Conservation (phyloP, 2,113 vertebrate species). For the Anoplopoma fimbria region DNA sequence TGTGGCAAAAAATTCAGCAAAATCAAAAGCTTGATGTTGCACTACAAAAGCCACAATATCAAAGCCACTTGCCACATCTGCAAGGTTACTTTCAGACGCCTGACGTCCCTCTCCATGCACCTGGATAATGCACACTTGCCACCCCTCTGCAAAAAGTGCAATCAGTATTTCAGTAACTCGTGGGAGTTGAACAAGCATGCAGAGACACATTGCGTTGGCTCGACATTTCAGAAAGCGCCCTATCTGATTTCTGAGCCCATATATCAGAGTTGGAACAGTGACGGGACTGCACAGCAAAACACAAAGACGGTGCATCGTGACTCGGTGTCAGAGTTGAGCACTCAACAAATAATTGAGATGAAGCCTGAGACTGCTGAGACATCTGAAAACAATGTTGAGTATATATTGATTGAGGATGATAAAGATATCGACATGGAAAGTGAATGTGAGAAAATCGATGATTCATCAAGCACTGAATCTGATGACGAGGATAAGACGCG, state of each 20-base stretch:
- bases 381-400: slow-evolving; percentile 39
- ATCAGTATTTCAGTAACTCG: slow-evolving; percentile 39
- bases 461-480: slow-evolving; percentile 26
- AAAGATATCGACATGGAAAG: neutral
- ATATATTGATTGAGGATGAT: slow-evolving; percentile 34
- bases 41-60: slow-evolving; percentile 62
- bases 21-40: slow-evolving; percentile 47
- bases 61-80: slow-evolving; percentile 72
- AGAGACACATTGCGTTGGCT: slow-evolving; percentile 7
- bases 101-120: slow-evolving; percentile 63
- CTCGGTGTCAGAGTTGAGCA: neutral
- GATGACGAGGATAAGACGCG: neutral
- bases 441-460: slow-evolving; percentile 1
- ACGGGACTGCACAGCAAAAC: neutral
- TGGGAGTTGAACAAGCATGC: slow-evolving; percentile 76
- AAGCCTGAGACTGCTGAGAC: slow-evolving; percentile 5
- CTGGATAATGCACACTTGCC: slow-evolving; percentile 68
- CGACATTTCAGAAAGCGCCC: neutral
- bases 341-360: slow-evolving; percentile 16
- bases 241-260: neutral
- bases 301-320: neutral
- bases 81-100: slow-evolving; percentile 55
- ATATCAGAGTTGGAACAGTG: neutral
- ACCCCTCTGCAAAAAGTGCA: slow-evolving; percentile 53
- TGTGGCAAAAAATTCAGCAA: slow-evolving; percentile 67